Conservation (phyloP, 2,888 invertebrate species). For the Tromatobia lineatoria region DNA sequence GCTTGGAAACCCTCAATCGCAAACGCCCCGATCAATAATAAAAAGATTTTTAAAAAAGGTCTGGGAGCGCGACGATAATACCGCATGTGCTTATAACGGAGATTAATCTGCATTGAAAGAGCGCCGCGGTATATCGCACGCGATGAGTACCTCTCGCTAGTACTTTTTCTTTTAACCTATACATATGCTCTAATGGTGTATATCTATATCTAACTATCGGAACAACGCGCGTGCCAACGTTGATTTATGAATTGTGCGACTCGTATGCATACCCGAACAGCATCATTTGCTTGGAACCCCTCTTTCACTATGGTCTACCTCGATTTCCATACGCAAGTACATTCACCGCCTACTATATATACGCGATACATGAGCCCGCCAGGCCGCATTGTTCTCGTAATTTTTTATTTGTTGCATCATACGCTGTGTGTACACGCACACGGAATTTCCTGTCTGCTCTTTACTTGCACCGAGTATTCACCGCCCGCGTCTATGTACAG, state of each 20-base stretch:
- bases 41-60: constrained; percentile 21
- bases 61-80: constrained; percentile 37
- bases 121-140: constrained; percentile 62
- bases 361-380: constrained; percentile 53
- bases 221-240: constrained; percentile 71
- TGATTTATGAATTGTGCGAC: constrained; percentile 71
- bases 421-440: constrained; percentile 58
- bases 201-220: constrained; percentile 65
- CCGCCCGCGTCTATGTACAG: constrained; percentile 23
- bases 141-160: constrained; percentile 58
- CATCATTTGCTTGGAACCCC: constrained; percentile 69
- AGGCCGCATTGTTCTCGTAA: constrained; percentile 65
- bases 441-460: constrained; percentile 62
- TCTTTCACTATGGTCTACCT: constrained; percentile 52
- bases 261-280: constrained; percentile 70
- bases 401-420: constrained; percentile 65
- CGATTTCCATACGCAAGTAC: constrained; percentile 69
- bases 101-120: constrained; percentile 71
- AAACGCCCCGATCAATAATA: constrained; percentile 34
- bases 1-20: constrained; percentile 20
- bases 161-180: constrained; percentile 62
- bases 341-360: constrained; percentile 44
- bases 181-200: constrained; percentile 23
- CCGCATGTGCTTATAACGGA: constrained; percentile 59
- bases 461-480: constrained; percentile 27